A percentile compares a stretch with the other conserved stretches of the same genome.
phyloP scores from a whole-genome alignment of 2,113 vertebrate species.

The Macrotis lagotis region DNA sequence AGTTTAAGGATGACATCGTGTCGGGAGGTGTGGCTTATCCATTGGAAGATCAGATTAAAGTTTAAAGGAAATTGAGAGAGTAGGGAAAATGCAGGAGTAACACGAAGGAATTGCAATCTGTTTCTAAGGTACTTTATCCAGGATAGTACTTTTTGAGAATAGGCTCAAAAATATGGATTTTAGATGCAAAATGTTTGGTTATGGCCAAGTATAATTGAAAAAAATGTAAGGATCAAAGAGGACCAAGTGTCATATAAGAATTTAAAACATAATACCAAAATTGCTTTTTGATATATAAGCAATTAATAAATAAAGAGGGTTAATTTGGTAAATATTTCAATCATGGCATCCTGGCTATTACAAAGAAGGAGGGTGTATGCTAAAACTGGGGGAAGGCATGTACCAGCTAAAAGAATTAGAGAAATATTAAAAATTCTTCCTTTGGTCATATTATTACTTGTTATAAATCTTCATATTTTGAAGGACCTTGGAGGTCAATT shows the following conservation, averaged over 20 bases:
- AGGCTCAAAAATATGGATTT: slow-evolving; percentile 17
- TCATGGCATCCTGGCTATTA: slow-evolving; percentile 26
- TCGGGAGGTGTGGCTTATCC: neutral
- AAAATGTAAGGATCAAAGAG: neutral
- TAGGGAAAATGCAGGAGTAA: slow-evolving; percentile 31
- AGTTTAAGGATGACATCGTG: slow-evolving; percentile 41
- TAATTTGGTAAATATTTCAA: neutral
- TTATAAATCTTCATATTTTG: neutral
- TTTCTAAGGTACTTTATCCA: neutral
- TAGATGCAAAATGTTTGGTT: slow-evolving; percentile 1
- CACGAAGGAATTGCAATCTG: neutral
- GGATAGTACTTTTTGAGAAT: slow-evolving; percentile 11
- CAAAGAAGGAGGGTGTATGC: slow-evolving; percentile 19
- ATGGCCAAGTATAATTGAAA: slow-evolving; percentile 8
- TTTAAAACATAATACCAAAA: neutral
- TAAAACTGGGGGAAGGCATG: neutral
- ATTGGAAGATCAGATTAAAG: slow-evolving; percentile 49
- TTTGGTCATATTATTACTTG: neutral
- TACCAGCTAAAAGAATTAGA: neutral
- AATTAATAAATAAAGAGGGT: neutral
- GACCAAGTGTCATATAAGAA: neutral
- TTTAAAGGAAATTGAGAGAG: slow-evolving; percentile 48
- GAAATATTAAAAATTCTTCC: neutral
- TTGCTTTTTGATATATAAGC: neutral
- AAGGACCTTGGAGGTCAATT: neutral